Conservation (phyloP, 2,113 vertebrate species). For the Anseranas semipalmata region DNA sequence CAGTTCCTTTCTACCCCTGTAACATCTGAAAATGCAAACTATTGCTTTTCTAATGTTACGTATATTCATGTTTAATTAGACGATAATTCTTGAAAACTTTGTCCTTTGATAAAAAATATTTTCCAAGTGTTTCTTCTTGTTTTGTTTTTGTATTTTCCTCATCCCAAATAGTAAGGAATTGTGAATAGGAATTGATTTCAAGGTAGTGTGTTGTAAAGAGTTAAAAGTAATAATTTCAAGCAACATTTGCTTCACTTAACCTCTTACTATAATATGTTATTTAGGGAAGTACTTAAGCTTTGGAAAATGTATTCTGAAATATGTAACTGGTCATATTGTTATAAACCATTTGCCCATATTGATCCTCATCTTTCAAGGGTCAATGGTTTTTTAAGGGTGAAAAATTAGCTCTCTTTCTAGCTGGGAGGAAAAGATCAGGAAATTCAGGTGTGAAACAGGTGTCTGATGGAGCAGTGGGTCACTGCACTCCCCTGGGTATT, state of each 20-base stretch:
- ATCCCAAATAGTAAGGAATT: not conserved
- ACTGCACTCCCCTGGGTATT: not conserved
- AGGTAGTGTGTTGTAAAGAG: not conserved
- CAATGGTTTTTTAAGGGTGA: not conserved
- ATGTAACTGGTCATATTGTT: not conserved
- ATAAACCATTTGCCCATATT: accelerated
- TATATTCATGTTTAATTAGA: not conserved
- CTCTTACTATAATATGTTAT: not conserved
- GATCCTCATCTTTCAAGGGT: too few relatives aligned
- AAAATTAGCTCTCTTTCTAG: not conserved
- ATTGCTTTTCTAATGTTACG: not conserved
- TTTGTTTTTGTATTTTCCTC: not conserved
- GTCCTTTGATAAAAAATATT: not conserved
- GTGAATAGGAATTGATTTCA: not conserved
- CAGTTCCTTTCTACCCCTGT: accelerated
- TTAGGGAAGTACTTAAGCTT: not conserved
- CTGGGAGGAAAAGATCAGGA: not conserved
- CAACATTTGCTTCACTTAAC: not conserved
- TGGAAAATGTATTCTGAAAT: not conserved
- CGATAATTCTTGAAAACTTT: not conserved
- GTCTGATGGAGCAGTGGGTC: not conserved
- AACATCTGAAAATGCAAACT: not conserved
- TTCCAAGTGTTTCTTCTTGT: not conserved
- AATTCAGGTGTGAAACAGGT: not conserved
- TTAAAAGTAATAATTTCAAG: not conserved